Base-by-base conservation (phyloP, 2,888 invertebrate genomes). In the Hirtodrosophila cameraria region DNA sequence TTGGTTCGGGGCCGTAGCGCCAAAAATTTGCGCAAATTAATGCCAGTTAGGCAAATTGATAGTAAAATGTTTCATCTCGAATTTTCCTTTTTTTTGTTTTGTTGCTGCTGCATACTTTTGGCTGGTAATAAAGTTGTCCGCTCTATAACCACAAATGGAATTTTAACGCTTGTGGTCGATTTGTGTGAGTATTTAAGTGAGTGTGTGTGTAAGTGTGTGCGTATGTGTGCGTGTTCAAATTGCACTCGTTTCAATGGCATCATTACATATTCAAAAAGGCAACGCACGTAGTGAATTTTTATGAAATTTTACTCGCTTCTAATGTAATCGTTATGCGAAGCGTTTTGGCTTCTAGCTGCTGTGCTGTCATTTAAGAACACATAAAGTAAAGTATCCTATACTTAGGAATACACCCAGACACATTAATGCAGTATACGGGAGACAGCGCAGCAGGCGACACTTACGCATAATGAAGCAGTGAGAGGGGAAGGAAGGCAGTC, bases 371-470 rank as follows among this genome's bases (percentile, higher is more conserved):
- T 88, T 87, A 84, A 86, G 80, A 82, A 82, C 73, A 75, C 86
- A 85, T 88, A 86, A 88, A 88, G 74, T 88, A 88, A 88, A 88
- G n/a, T 86, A 78, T 74, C 70, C 78, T 73, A 65, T 58, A 66
- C 57, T 77, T 70, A 77, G 74, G 66, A 66, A 28, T 13, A 53
- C 57, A 53, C 25, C 39, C 66, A 62, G 58, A 64, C 61, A 46
- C 57, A 48, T 70, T 73, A 64, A 80, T 73, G 80, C n/a, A 75
- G 67, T 39, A 15, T 20, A 16, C 9, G 7, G 1, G 38, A 2
- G 28, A 11, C 27, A 8, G 4, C 20, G 11, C 25, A n/a, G 11
- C 12, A 39, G 42, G 11, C 12, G 43, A 46, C 41, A 55, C 45
- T 59, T 59, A 74, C 74, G 62, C 74, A 67, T 49, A 68, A 74